Conservation (phyloP, 53 echinoderm and acorn worm species). For the Henricia sp. region DNA sequence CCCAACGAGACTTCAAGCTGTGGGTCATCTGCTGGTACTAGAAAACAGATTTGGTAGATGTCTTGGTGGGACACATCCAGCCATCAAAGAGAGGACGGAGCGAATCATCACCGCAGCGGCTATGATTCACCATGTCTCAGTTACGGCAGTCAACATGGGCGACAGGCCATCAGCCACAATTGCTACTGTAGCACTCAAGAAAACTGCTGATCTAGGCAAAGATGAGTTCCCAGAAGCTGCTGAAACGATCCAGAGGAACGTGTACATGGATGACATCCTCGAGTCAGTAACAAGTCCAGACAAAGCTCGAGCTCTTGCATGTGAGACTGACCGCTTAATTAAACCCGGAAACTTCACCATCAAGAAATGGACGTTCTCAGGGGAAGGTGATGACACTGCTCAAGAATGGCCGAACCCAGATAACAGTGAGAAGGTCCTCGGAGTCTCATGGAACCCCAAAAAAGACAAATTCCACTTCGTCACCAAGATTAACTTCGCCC, state of each 20-base stretch:
- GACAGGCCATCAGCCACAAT: too few species aligned
- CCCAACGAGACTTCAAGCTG: constrained; percentile 23
- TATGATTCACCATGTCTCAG: constrained; percentile 54
- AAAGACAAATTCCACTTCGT: constrained; percentile 35
- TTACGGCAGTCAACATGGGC: too few species aligned
- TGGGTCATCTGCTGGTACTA: constrained; percentile 43
- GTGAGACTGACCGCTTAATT: constrained; percentile 42
- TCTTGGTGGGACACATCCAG: constrained; percentile 43
- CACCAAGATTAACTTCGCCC: constrained; percentile 16
- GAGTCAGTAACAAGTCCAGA: constrained; percentile 37
- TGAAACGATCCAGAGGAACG: constrained; percentile 47
- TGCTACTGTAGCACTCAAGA: constrained; percentile 39
- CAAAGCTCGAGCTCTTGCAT: constrained; percentile 13
- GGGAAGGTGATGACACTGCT: background rate
- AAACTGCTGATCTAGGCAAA: constrained; percentile 50
- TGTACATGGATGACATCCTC: constrained; percentile 64
- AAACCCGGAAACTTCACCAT: constrained; percentile 58
- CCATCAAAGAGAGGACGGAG: constrained; percentile 16
- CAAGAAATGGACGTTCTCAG: constrained; percentile 60
- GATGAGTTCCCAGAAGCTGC: constrained; percentile 45
- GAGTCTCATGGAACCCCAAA: constrained; percentile 52
- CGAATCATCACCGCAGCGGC: constrained; percentile 5
- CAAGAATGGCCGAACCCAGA: constrained; percentile 29
- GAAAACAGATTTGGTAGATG: constrained; percentile 58
- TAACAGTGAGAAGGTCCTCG: constrained; percentile 46